A percentile compares a stretch with the other conserved stretches of the same genome.
These are phyloP conservation scores for Puffinus mauretanicus DNA, from an alignment of 2,113 vertebrate species.

Conservation along the genomic window DNA sequence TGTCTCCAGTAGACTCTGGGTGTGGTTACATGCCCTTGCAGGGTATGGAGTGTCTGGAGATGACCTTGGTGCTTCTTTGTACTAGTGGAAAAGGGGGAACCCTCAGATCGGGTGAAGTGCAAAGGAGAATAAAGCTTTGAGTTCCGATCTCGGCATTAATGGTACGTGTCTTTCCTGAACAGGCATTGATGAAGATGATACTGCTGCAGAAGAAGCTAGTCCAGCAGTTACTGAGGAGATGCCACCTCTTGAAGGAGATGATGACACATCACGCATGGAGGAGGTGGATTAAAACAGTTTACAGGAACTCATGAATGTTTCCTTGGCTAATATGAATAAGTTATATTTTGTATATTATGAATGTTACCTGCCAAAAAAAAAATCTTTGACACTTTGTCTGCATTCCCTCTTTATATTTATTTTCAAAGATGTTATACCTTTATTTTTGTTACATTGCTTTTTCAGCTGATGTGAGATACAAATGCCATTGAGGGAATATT, in stretches of 20 bases:
- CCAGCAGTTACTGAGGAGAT: conserved; percentile 88
- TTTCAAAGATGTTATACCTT: conserved; percentile 75
- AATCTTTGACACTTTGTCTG: conserved; percentile 56
- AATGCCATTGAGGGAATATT: conserved; percentile 69
- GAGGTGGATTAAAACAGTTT: conserved; percentile 87
- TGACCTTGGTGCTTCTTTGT: accelerated
- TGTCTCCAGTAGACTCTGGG: accelerated
- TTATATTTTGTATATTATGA: conserved; percentile 69
- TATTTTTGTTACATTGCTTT: conserved; percentile 79
- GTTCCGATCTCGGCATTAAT: accelerated
- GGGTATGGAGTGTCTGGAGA: accelerated
- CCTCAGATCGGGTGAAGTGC: accelerated
- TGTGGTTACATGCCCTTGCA: accelerated
- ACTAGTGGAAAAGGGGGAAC: accelerated
- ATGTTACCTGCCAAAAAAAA: conserved; percentile 70
- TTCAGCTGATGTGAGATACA: conserved; percentile 70
- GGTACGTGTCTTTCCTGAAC: neutral
- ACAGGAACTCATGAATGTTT: conserved; percentile 60
- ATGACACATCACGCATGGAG: conserved; percentile 95
- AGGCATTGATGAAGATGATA: conserved; percentile 96
- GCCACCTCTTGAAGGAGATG: conserved; percentile 93
- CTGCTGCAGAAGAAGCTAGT: conserved; percentile 78
- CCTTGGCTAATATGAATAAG: conserved; percentile 53
- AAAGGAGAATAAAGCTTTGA: accelerated
- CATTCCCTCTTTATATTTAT: conserved; percentile 73